Conservation (phyloP, 2,888 invertebrate genomes). For the Cantharis lateralis region DNA sequence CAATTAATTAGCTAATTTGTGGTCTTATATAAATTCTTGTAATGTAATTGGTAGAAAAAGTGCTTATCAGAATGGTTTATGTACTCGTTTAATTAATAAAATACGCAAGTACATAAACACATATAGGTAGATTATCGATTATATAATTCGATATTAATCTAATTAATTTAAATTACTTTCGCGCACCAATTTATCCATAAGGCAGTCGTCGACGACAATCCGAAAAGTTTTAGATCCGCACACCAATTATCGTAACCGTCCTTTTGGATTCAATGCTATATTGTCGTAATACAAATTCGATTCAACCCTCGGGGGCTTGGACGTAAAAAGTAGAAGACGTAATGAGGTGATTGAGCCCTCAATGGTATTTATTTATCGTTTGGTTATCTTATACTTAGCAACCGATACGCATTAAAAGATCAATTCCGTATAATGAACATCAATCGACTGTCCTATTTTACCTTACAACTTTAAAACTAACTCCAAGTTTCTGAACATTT, state of each 20-base stretch:
- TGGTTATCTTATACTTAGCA: constrained; percentile 32
- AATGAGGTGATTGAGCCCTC: constrained; percentile 38
- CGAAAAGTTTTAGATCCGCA: not conserved
- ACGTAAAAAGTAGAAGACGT: constrained; percentile 40
- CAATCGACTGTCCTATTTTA: not conserved
- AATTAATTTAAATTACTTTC: not conserved
- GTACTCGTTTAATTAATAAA: not conserved
- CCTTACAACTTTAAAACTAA: not conserved
- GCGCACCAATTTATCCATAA: not conserved
- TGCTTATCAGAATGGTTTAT: not conserved
- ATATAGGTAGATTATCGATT: not conserved
- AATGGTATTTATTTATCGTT: constrained; percentile 34
- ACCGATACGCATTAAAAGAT: constrained; percentile 30
- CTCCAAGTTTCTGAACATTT: constrained; percentile 31
- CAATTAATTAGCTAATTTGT: not conserved
- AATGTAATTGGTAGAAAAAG: not conserved
- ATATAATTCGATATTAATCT: not conserved
- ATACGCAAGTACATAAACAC: not conserved
- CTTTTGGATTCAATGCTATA: constrained; percentile 6
- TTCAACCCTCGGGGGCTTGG: constrained; percentile 16
- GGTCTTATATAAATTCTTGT: not conserved
- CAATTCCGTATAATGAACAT: constrained; percentile 5
- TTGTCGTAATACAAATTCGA: constrained; percentile 17
- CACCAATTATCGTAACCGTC: not conserved
- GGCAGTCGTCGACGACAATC: not conserved